Evolutionary conservation across 2,888 invertebrate species (phyloP).

Genomic region (Leptothorax acervorum): DNA sequence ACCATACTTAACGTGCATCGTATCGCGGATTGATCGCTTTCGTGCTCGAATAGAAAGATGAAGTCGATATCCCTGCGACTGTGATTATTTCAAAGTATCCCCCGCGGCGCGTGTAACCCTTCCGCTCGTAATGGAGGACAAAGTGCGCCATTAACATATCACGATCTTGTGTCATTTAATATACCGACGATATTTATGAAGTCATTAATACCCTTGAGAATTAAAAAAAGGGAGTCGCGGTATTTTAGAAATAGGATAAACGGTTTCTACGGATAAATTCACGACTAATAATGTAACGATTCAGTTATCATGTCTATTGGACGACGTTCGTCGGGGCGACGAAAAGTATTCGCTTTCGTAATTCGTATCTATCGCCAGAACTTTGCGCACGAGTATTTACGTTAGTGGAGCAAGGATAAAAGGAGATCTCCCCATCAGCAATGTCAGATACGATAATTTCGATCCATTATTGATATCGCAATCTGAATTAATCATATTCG

Average conservation of each 20-base stretch:
- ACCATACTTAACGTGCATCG: neutral
- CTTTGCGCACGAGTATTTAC: too few species aligned
- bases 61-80: slow-evolving; percentile 38
- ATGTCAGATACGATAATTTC: neutral
- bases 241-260: neutral
- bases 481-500: neutral
- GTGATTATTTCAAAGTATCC: slow-evolving; percentile 38
- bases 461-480: neutral
- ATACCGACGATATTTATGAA: neutral
- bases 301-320: neutral
- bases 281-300: neutral
- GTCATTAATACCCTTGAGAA: neutral
- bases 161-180: slow-evolving; percentile 15
- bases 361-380: neutral
- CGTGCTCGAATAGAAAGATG: slow-evolving; percentile 38
- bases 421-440: neutral
- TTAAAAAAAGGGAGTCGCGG: neutral
- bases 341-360: neutral
- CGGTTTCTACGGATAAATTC: neutral
- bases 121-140: slow-evolving; percentile 22
- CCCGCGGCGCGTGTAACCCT: neutral
- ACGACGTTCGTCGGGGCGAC: neutral
- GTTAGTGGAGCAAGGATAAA: neutral
- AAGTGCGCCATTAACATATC: slow-evolving; percentile 36
- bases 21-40: slow-evolving; percentile 29